Base-by-base conservation (phyloP, 2,888 invertebrate species). In the Drosophila pseudotakahashii region DNA sequence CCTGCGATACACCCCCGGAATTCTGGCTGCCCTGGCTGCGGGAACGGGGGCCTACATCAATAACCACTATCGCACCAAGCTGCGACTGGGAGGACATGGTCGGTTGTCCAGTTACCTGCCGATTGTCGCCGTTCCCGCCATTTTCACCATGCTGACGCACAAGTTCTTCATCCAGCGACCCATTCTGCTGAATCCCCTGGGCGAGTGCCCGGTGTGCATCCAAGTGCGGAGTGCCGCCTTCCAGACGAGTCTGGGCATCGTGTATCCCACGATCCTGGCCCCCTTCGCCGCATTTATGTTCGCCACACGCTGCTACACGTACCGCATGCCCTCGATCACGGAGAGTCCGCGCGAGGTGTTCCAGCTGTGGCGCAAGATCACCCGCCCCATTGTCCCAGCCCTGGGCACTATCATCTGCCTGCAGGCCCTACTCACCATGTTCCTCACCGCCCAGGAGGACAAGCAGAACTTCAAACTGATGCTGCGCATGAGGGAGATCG, bases 131-230 rank as follows among this genome's bases (percentile, higher is more conserved):
- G 90, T 95, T 85, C 95, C 96, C 9, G 93, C 93, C 9, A 44
- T 94, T 0, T 76, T 94, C 14, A 92, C 94, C 7, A 82, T 93
- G 30, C 4, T 94, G 5, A 91, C 93, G 68, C 95, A 96, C 87
- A 93, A 93, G 78, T 90, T 93, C 94, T 77, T 93, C 58, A 89
- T 96, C 48, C 91, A 94, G 77, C 93, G 93, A 1, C 91, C 93
- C 16, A 90, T 96, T 63, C 75, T 96, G 3, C 76, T 96, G 19
- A 92, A 94, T 88, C 93, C 93, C 36, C 34, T 89, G 14, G 91
- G 93, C 0, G 75, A 88, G 1, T 96, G 96, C 81, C 94, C 95
- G 0, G 81, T 95, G 6, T 96, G 96, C 86, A 81, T 94, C 26
- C 94, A 96, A 92, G 73, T 94, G 0, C 93, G 93, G 69, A 93